phyloP scores from a whole-genome alignment of 2,113 vertebrate genomes.

The Pipra filicauda region DNA sequence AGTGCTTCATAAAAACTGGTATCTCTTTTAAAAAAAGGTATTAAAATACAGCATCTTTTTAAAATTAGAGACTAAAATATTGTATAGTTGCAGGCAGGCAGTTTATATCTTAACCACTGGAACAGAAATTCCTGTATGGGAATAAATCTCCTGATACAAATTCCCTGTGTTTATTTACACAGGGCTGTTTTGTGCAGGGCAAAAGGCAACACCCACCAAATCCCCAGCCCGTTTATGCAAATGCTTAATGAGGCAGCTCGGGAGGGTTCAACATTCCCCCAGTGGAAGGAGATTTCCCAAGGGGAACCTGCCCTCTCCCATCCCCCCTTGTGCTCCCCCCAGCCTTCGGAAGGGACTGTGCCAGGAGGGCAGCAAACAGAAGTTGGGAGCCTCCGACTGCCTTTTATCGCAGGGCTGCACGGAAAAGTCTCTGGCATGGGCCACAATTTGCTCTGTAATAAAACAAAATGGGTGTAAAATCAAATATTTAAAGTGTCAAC shows the following conservation, averaged over 20 bases:
- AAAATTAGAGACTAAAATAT: constrained; percentile 91
- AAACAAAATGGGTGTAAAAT: constrained; percentile 51
- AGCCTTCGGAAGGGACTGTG: background rate
- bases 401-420: background rate
- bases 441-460: constrained; percentile 49
- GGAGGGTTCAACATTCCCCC: background rate
- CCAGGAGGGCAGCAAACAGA: background rate
- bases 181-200: background rate
- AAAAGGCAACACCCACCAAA: background rate
- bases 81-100: constrained; percentile 83
- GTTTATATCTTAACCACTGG: constrained; percentile 82
- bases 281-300: background rate
- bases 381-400: background rate
- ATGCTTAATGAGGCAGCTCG: background rate
- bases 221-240: background rate
- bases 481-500: constrained; percentile 71
- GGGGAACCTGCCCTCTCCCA: background rate
- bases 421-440: constrained; percentile 8
- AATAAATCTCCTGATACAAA: background rate
- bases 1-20: constrained; percentile 96
- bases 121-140: constrained; percentile 60
- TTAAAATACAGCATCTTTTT: constrained; percentile 91
- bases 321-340: background rate
- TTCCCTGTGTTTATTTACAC: background rate
- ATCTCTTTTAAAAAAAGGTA: constrained; percentile 90